Evolutionary conservation across 1,140 invertebrate genomes (phyloP), one percentile per base, ranked within the genome.

Genomic region (Neodiprion virginianus): DNA sequence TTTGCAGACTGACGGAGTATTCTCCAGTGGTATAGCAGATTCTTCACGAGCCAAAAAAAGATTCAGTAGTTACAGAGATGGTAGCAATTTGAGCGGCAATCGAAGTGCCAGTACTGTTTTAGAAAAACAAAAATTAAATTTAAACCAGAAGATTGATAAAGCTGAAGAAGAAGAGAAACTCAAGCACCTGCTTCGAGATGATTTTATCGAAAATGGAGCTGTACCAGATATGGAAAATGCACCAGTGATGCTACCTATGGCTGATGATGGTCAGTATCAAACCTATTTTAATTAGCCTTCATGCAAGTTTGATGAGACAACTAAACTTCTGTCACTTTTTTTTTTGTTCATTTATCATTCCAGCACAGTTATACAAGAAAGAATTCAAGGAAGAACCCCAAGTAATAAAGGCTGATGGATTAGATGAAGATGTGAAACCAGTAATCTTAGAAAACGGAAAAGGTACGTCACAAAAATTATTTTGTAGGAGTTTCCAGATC

Each of bases 161-260:
- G 78, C 48, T 7, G 83, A 85, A 71, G 86, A 87, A 74, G 86
- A 87, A 66, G 79, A 83, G 73, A 84, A 80, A 76, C 74, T 88
- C 8, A 83, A 83, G 67, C 21, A 77, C 14, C 53, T 88, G 10
- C 76, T 86, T 12, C 80, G 80, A 69, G 84, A 88, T 78, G 87
- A 89, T 75, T 85, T 87, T 65, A 77, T 85, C 7, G 85, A 87
- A 73, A 79, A 86, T 78, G 81, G 81, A 67, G 77, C 8, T 11
- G 49, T 77, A 48, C 78, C 85, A 40, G 65, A 78, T 72, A 21
- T 77, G 8, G 77, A 84, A n/a, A 82, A 84, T 78, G 67, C 72
- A 17, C 86, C 86, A 68, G 68, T 83, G 72, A 40, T 75, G 23
- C 72, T 88, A 48, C 87, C 87, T 75, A 81, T 84, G 73, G 72